Evolutionary conservation across 2,888 invertebrate species (phyloP).

Genomic region (Mimumesa dahlbomi): DNA sequence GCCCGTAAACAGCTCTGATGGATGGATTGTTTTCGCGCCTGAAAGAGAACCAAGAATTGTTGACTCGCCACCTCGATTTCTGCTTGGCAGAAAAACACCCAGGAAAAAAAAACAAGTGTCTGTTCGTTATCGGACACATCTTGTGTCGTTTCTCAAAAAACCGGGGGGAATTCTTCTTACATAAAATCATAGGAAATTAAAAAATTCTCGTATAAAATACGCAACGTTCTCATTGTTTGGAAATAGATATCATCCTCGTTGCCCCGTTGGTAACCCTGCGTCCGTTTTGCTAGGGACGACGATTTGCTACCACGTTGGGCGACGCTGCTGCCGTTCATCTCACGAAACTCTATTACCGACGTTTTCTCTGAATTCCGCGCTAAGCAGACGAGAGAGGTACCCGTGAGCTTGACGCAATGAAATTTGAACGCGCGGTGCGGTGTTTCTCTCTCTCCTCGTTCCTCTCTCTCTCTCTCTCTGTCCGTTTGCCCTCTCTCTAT

Average conservation of each 20-base stretch:
- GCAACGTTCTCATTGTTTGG: conserved; percentile 2
- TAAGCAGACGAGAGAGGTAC: conserved; percentile 49
- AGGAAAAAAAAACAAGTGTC: conserved; percentile 5
- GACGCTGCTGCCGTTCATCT: conserved; percentile 71
- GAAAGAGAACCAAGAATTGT: conserved; percentile 57
- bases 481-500: not conserved
- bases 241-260: no score
- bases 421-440: conserved; percentile 75
- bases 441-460: conserved; percentile 27
- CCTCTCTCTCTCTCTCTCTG: conserved; percentile 24
- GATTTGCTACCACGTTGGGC: conserved; percentile 29
- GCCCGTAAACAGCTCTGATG: conserved; percentile 68
- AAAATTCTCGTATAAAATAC: no score
- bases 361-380: conserved; percentile 69
- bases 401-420: conserved; percentile 73
- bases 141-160: no score
- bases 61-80: conserved; percentile 43
- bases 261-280: conserved; percentile 57
- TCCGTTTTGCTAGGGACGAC: conserved; percentile 25
- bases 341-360: conserved; percentile 78
- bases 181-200: no score
- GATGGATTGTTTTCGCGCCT: conserved; percentile 73
- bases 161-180: no score
- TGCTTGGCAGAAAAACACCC: conserved; percentile 28
- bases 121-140: no score